A percentile compares a stretch with the other conserved stretches of the same genome.
These are phyloP conservation scores for Mythimna impura DNA, from an alignment of 2,888 invertebrate species.

Conservation along the genomic window DNA sequence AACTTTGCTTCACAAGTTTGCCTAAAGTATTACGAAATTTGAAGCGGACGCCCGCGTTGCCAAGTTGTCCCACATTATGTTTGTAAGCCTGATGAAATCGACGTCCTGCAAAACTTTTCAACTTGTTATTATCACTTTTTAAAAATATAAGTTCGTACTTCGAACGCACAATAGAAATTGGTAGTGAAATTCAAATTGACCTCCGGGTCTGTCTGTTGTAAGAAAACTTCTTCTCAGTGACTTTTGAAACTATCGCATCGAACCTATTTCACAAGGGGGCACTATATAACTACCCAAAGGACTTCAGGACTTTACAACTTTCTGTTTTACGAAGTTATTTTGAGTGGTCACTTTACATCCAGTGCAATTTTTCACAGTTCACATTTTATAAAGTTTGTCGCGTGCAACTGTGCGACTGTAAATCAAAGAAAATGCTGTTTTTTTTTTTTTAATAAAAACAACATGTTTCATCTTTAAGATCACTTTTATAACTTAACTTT, in stretches of 20 bases:
- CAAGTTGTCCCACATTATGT: conserved; percentile 81
- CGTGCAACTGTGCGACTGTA: neutral
- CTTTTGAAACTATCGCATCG: conserved; percentile 79
- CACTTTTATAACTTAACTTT: too few relatives aligned
- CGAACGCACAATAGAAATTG: conserved; percentile 72
- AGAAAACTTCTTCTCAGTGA: conserved; percentile 72
- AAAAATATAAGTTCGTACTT: conserved; percentile 75
- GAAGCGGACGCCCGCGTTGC: conserved; percentile 76
- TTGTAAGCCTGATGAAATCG: conserved; percentile 83
- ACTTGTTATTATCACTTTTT: conserved; percentile 73
- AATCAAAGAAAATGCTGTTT: neutral
- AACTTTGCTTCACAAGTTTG: conserved; percentile 85
- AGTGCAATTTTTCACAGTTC: conserved; percentile 29
- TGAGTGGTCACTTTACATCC: conserved; percentile 66
- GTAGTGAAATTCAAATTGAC: conserved; percentile 65
- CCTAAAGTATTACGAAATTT: conserved; percentile 88
- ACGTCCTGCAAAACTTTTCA: conserved; percentile 76
- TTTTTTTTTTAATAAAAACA: neutral
- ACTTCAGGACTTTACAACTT: conserved; percentile 69
- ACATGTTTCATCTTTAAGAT: too few relatives aligned
- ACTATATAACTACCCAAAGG: conserved; percentile 74
- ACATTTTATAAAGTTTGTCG: conserved; percentile 15
- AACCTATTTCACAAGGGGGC: conserved; percentile 76
- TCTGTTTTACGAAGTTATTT: conserved; percentile 59
- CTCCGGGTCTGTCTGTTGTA: conserved; percentile 59